These are phyloP conservation scores for Oryctes rhinoceros DNA, from an alignment of 1,140 invertebrate genomes.

Conservation along the genomic window DNA sequence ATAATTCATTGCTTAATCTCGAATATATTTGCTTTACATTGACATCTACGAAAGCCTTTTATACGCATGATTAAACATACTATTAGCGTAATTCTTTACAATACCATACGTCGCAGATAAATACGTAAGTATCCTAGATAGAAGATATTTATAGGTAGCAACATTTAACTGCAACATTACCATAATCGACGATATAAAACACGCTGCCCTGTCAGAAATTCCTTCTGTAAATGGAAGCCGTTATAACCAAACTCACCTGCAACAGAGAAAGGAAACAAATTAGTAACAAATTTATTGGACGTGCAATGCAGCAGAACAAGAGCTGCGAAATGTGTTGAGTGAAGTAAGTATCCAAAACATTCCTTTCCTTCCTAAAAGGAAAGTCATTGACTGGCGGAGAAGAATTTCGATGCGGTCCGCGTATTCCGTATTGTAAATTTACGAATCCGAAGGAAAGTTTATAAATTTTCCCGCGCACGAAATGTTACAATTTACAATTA, in stretches of 20 bases:
- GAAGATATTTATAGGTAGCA: background rate
- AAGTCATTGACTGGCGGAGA: background rate
- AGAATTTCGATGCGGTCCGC: background rate
- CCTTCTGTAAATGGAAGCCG: background rate
- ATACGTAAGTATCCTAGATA: background rate
- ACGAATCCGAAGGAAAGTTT: background rate
- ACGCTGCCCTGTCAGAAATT: background rate
- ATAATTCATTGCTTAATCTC: background rate
- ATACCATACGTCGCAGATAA: background rate
- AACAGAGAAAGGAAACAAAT: conserved; percentile 7
- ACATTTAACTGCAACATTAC: background rate
- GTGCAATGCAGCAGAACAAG: background rate
- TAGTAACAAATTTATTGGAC: background rate
- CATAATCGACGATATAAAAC: conserved; percentile 6
- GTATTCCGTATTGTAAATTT: conserved; percentile 2
- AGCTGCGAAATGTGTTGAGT: background rate
- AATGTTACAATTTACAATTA: conserved; percentile 2
- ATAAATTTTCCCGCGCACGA: background rate
- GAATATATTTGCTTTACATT: background rate
- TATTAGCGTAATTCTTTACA: background rate
- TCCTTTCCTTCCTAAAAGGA: background rate
- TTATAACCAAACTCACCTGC: background rate
- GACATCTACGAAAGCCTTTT: background rate
- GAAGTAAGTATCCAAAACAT: no score
- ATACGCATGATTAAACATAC: background rate